A percentile compares a stretch with the other conserved stretches of the same genome.
Conservation (phyloP, 2,888 invertebrate species). For the Diploptera punctata region DNA sequence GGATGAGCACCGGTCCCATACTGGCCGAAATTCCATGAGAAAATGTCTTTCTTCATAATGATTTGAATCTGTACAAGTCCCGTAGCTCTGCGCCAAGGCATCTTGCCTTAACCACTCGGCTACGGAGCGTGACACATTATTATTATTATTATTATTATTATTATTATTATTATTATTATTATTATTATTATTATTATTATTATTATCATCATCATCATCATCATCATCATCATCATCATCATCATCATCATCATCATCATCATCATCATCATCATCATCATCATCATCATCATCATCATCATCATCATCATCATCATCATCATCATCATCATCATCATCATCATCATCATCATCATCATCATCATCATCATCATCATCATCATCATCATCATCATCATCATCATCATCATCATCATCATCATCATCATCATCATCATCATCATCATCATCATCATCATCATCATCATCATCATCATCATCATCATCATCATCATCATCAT, state of each 20-base stretch:
- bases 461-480: too few relatives aligned
- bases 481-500: too few relatives aligned
- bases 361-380: background rate
- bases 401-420: too few relatives aligned
- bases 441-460: too few relatives aligned
- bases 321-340: background rate
- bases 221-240: background rate
- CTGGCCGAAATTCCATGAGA: too few relatives aligned
- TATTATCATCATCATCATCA: background rate
- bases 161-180: background rate
- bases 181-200: background rate
- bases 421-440: too few relatives aligned
- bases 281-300: background rate
- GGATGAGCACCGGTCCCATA: too few relatives aligned
- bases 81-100: too few relatives aligned
- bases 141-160: background rate
- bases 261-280: background rate
- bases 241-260: background rate
- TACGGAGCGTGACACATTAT: background rate
- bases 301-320: background rate
- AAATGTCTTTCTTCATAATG: too few relatives aligned
- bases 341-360: background rate
- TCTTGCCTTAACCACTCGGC: too few relatives aligned
- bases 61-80: too few relatives aligned
- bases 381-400: background rate